phyloP scores from a whole-genome alignment of 2,888 invertebrate species.

The Rhagium mordax region DNA sequence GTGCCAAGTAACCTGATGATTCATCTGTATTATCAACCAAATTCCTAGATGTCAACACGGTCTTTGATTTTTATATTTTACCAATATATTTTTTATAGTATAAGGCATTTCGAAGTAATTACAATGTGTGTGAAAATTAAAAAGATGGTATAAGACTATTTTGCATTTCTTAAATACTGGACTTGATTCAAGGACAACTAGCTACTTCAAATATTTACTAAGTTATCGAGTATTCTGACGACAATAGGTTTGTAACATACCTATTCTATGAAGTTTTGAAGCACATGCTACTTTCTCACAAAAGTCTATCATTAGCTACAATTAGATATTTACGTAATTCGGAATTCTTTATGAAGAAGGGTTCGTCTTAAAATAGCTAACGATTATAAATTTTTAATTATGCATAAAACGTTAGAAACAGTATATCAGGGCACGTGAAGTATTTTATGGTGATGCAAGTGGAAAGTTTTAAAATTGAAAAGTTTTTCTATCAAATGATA shows the following conservation, averaged over 20 bases:
- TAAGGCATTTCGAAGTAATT: no score
- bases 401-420: background rate
- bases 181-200: background rate
- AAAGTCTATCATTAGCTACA: background rate
- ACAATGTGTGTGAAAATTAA: no score
- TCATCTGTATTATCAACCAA: no score
- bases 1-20: no score
- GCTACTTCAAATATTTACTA: background rate
- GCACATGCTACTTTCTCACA: conserved; percentile 3
- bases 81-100: no score
- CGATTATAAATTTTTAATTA: background rate
- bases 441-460: background rate
- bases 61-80: no score
- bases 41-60: no score
- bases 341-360: background rate
- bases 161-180: background rate
- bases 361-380: background rate
- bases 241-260: background rate
- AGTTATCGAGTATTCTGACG: background rate
- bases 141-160: no score
- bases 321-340: conserved; percentile 1
- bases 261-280: background rate
- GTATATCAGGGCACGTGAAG: background rate
- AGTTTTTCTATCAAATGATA: no score
- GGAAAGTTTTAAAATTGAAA: background rate